Evolutionary conservation across 92 coral and sea anemone species (phyloP), one percentile per base, ranked within the genome.

Genomic region (Pocillopora meandrina): DNA sequence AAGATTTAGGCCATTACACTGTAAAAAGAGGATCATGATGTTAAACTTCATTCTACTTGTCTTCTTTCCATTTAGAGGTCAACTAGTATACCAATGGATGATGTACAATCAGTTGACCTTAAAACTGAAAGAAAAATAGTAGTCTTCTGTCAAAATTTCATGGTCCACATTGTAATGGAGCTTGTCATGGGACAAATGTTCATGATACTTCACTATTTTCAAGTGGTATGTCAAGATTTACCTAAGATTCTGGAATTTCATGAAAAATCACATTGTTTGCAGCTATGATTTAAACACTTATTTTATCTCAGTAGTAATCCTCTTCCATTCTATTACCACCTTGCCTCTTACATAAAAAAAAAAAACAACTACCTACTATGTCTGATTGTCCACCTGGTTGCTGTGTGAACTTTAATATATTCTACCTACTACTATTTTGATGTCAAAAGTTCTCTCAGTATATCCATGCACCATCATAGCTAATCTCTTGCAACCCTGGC

Each of bases 401-500:
- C 31, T 26, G 31, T 26, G 31, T 26, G 31, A 26, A 26, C 31
- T 26, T 26, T 26, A 26, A 26, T 26, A 26, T 26, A 26, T 26
- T 26, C 1, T 26, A 26, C 31, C 31, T 26, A 6, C 18, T 10
- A 17, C 20, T 34, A 56, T 12, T 42, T n/a, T 69, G 55, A 56
- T 19, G 69, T 18, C 31, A 10, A 60, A 67, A 56, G 66, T 13
- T 47, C 20, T 19, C 17, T 69, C 58, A 2, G 60, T 31, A 52
- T 68, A 57, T 69, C 83, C 84, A 69, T 17, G 31, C 58, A 31
- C 57, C 76, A 57, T 18, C 6, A 3, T 55, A 17, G 35, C 26
- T 23, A 34, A 33, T 68, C 20, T 31, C 15, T 23, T 57, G 76
- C 84, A 69, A 61, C 58, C 86, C 86, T 71, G 86, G 79, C 86